Evolutionary conservation across 1,140 invertebrate species (phyloP), one percentile per base, ranked within the genome.

Genomic region (Drosophila pruinosa): DNA sequence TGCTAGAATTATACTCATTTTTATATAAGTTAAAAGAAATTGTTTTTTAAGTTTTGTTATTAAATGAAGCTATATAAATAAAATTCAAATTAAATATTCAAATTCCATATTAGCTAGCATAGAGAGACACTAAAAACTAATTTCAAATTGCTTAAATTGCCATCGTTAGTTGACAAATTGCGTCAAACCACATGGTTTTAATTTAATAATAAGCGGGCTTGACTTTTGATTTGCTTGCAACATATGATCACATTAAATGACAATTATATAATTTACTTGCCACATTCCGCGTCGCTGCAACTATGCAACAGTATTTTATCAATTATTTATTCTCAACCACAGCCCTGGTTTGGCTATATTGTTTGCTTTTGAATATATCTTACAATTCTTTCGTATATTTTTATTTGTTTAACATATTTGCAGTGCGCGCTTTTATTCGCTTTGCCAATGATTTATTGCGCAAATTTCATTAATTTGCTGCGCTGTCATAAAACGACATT

Each of bases 391-490:
- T 47, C 28, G 41, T 14, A 38, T 14, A 31, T 52, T 36, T 74
- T 67, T 52, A 68, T 81, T 68, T 77, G 43, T 57, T 64, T 17
- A 72, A 81, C 78, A 80, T 47, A 75, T 67, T 56, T 48, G 19
- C 8, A 26, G 22, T 36, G 26, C 28, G 4, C 10, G 4, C 50
- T 53, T 64, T 54, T 53, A 58, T 70, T 22, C 67, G 52, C 39
- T 52, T 61, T 53, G 14, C 43, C 75, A 86, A 86, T 83, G 80
- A 83, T 83, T 83, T 83, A 83, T 83, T 80, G 72, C 76, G 52
- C 50, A 77, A 76, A 83, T 83, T 83, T 86, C 77, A 83, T 83
- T 83, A 83, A 83, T 83, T 83, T 86, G 80, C 68, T 80, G 81
- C 52, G 81, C 81, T 86, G 80, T 86, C 80, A 83, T 83, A 83